Evolutionary conservation across 2,113 vertebrate genomes (phyloP).

Genomic region (Thryonomys swinderianus): DNA sequence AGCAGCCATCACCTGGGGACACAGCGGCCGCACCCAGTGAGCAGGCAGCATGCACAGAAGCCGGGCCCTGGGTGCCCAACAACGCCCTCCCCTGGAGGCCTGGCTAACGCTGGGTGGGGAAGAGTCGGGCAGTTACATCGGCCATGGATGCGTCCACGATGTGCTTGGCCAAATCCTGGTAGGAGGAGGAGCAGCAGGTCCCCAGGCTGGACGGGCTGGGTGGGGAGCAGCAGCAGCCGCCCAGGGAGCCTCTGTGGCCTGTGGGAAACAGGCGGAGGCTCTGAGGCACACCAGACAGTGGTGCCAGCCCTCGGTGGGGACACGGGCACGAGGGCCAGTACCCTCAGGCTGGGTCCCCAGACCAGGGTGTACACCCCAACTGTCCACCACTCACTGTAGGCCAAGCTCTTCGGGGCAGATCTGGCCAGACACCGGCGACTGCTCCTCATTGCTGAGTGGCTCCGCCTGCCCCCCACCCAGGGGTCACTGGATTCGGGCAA

Average conservation of each 20-base stretch:
- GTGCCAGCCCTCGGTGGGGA: not conserved
- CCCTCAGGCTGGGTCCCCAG: not conserved
- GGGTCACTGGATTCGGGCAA: conserved; percentile 53
- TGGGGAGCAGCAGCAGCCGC: conserved; percentile 77
- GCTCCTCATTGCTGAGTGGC: conserved; percentile 85
- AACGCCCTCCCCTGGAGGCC: not conserved
- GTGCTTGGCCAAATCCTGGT: conserved; percentile 92
- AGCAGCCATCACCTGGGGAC: conserved; percentile 91
- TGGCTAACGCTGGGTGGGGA: not conserved
- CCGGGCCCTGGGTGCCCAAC: not conserved
- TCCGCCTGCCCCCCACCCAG: conserved; percentile 82
- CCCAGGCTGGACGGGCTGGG: conserved; percentile 79
- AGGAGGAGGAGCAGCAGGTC: conserved; percentile 86
- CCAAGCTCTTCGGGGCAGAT: conserved; percentile 70
- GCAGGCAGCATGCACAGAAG: not conserved
- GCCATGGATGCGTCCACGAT: conserved; percentile 89
- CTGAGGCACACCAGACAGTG: not conserved
- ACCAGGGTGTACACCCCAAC: not conserved
- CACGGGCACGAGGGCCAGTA: not conserved
- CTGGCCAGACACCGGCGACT: conserved; percentile 79
- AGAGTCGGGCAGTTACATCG: conserved; percentile 85
- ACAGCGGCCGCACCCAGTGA: conserved; percentile 8
- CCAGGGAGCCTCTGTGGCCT: conserved; percentile 59
- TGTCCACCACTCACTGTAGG: conserved; percentile 42
- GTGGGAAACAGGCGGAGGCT: not conserved